Conservation (phyloP, 2,797 vertebrate species). For the Cossypha caffra region DNA sequence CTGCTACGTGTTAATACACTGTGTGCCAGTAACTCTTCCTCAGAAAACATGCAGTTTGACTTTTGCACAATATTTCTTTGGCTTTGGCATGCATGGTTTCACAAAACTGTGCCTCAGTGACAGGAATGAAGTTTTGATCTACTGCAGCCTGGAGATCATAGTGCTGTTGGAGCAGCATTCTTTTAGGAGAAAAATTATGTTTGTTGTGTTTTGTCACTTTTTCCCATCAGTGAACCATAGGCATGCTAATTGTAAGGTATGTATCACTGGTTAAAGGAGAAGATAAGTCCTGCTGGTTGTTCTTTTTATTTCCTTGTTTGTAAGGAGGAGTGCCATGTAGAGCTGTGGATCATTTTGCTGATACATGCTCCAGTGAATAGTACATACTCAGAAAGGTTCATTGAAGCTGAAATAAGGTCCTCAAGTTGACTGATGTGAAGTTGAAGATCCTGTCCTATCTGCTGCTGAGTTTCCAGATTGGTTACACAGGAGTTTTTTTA, state of each 20-base stretch:
- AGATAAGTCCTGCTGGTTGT: background rate
- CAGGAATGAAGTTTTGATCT: background rate
- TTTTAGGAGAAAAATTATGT: background rate
- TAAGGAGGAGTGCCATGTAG: background rate
- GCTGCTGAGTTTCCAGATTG: background rate
- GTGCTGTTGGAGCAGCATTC: background rate
- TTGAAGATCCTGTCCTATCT: background rate
- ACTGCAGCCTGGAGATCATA: background rate
- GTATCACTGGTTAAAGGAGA: background rate
- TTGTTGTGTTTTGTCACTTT: background rate
- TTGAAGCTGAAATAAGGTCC: background rate
- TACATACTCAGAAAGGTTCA: accelerated
- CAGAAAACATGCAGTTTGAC: background rate
- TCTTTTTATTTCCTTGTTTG: conserved; percentile 3
- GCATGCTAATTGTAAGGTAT: background rate
- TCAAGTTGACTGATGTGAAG: background rate
- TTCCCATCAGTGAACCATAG: background rate
- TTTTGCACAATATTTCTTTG: background rate
- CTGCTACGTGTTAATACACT: background rate
- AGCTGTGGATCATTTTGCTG: background rate
- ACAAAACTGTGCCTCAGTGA: background rate
- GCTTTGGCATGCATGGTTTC: background rate
- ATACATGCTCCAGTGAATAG: background rate
- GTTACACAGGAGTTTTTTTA: background rate
- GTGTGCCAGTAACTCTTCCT: background rate